Percentiles rank a stretch among this genome's conserved stretches.
Conservation (phyloP, 2,797 vertebrate genomes). For the Hephaestus fuliginosus region DNA sequence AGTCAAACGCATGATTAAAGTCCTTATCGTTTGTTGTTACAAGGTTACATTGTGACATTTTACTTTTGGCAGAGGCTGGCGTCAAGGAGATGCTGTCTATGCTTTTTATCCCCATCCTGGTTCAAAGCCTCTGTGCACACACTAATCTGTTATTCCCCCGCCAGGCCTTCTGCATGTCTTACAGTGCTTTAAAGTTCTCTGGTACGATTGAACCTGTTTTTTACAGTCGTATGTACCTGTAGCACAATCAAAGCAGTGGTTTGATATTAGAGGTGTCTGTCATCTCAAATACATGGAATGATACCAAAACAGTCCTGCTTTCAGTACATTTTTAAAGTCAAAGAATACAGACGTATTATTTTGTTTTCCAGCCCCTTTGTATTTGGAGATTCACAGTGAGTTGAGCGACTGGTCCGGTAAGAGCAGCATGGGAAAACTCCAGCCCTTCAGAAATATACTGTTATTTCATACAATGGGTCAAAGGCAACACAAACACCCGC, state of each 20-base stretch:
- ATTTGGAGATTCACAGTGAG: conserved; percentile 80
- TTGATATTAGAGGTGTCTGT: conserved; percentile 46
- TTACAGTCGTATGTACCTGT: conserved; percentile 32
- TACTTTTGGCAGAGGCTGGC: conserved; percentile 38
- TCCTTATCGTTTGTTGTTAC: conserved; percentile 14
- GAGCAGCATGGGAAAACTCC: conserved; percentile 83
- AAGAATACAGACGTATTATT: conserved; percentile 60
- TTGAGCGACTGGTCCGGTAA: conserved; percentile 76
- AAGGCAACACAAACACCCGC: conserved; percentile 77
- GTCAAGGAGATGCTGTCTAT: conserved; percentile 8
- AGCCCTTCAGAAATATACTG: conserved; percentile 84
- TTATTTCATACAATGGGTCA: conserved; percentile 65
- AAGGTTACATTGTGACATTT: conserved; percentile 15
- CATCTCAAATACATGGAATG: conserved; percentile 36
- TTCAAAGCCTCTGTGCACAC: conserved; percentile 25
- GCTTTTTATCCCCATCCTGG: conserved; percentile 8
- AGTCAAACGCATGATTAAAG: conserved; percentile 33
- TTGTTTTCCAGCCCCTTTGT: conserved; percentile 66
- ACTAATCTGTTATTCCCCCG: conserved; percentile 17
- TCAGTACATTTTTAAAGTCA: conserved; percentile 61
- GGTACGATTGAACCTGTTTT: conserved; percentile 14
- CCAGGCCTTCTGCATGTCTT: conserved; percentile 29
- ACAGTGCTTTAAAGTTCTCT: conserved; percentile 41
- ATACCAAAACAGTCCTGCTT: conserved; percentile 60
- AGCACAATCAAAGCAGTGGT: conserved; percentile 49